Conservation (phyloP, 2,888 invertebrate genomes). For the Cryptosula pallasiana region DNA sequence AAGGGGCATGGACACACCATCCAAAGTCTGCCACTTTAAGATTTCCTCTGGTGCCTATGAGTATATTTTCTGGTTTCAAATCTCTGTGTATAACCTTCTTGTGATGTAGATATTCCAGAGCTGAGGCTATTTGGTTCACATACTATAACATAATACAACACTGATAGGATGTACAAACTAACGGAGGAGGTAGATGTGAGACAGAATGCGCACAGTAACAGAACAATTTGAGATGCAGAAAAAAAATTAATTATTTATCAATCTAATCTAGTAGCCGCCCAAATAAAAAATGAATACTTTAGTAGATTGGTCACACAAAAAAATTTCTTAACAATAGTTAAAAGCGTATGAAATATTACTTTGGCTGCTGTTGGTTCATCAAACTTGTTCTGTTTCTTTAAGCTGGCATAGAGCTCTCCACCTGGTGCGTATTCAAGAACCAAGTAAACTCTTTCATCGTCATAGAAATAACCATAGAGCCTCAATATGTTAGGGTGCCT, state of each 20-base stretch:
- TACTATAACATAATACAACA: no score
- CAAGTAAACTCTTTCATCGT: conserved; percentile 83
- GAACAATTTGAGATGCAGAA: background rate
- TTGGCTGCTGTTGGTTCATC: conserved; percentile 60
- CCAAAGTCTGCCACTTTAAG: conserved; percentile 96
- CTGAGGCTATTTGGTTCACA: conserved; percentile 78
- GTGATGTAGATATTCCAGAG: conserved; percentile 79
- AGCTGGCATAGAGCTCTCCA: conserved; percentile 75
- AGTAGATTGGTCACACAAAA: background rate
- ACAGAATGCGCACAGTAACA: background rate
- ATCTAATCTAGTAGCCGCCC: background rate
- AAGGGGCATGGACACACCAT: conserved; percentile 95
- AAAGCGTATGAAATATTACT: conserved; percentile 52
- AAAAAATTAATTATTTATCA: no score
- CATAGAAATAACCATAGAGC: conserved; percentile 92
- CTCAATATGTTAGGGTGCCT: conserved; percentile 90
- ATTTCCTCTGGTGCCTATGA: conserved; percentile 76
- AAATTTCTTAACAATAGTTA: background rate
- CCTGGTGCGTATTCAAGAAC: conserved; percentile 90
- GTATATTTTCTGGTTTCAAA: conserved; percentile 90
- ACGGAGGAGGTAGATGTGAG: background rate
- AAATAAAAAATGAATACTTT: no score
- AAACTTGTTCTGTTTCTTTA: conserved; percentile 68
- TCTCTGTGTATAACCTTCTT: conserved; percentile 88
- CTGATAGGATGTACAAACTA: no score